These are phyloP conservation scores for Pogonognathellus flavescens DNA, from an alignment of 1,140 invertebrate genomes.

Conservation along the genomic window DNA sequence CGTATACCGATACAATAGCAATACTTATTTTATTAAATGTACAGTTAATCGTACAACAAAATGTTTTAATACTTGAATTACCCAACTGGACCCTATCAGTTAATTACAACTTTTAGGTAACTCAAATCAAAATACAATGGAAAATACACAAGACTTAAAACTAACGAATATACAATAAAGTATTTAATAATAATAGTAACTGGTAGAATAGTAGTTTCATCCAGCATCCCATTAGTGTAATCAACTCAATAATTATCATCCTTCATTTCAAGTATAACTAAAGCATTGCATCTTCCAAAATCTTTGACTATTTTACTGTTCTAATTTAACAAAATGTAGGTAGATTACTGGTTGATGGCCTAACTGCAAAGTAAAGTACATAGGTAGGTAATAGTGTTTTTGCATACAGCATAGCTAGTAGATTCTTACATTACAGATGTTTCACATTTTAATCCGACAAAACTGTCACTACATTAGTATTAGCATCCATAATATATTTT, in stretches of 20 bases:
- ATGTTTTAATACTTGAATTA: slow-evolving; percentile 37
- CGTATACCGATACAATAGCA: not conserved
- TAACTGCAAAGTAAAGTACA: too few relatives aligned
- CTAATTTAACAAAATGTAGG: too few relatives aligned
- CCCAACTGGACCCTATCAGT: slow-evolving; percentile 30
- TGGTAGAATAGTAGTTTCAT: not conserved
- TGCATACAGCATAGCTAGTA: too few relatives aligned
- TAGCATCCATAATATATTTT: too few relatives aligned
- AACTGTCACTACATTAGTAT: too few relatives aligned
- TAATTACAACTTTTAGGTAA: slow-evolving; percentile 18
- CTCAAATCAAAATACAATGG: slow-evolving; percentile 25
- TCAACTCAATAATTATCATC: not conserved
- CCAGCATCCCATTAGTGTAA: not conserved
- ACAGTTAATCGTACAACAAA: slow-evolving; percentile 47
- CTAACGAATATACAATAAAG: not conserved
- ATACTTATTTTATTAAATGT: slow-evolving; percentile 36
- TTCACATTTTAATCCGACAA: too few relatives aligned
- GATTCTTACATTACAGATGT: too few relatives aligned
- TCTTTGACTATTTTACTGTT: not conserved
- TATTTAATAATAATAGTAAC: slow-evolving; percentile 20
- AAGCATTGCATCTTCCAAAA: not conserved
- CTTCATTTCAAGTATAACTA: not conserved
- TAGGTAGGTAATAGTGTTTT: too few relatives aligned
- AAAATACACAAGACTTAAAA: slow-evolving; percentile 11
- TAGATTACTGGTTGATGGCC: too few relatives aligned